Evolutionary conservation across 2,797 vertebrate genomes (phyloP).

Genomic region (Sebastes miniatus): DNA sequence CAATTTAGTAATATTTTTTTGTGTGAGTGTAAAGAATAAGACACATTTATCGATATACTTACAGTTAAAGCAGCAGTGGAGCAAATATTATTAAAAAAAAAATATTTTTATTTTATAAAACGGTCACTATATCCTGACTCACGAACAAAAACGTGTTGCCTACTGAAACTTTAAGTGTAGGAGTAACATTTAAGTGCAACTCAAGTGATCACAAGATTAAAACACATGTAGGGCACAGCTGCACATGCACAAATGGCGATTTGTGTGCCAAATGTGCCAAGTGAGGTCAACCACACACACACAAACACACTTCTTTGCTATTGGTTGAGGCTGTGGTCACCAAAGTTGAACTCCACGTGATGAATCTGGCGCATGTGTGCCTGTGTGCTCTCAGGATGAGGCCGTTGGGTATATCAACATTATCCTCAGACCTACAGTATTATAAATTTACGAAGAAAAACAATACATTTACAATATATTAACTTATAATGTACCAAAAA

Average conservation of each 20-base stretch:
- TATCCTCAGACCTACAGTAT: too few species aligned
- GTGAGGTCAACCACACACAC: not conserved
- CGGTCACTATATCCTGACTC: too few species aligned
- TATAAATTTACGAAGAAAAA: too few species aligned
- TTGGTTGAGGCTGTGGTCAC: not conserved
- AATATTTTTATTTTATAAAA: too few species aligned
- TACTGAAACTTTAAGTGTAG: not conserved
- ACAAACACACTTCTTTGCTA: not conserved
- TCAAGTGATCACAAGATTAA: not conserved
- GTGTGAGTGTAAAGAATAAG: not conserved
- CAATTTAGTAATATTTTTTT: not conserved
- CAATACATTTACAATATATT: too few species aligned
- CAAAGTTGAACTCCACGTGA: not conserved
- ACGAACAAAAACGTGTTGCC: too few species aligned
- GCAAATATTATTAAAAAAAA: too few species aligned
- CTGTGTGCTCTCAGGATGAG: too few species aligned
- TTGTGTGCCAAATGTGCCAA: not conserved
- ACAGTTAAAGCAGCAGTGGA: not conserved
- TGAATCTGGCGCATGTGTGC: too few species aligned
- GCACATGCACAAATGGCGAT: too few species aligned
- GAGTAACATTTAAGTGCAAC: not conserved
- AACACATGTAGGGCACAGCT: not conserved
- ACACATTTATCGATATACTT: not conserved
- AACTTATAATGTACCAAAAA: too few species aligned
- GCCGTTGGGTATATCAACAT: too few species aligned